Evolutionary conservation across 2,797 vertebrate genomes (phyloP), one percentile per base, ranked within the genome.

Genomic region (Cirrhinus molitorella): DNA sequence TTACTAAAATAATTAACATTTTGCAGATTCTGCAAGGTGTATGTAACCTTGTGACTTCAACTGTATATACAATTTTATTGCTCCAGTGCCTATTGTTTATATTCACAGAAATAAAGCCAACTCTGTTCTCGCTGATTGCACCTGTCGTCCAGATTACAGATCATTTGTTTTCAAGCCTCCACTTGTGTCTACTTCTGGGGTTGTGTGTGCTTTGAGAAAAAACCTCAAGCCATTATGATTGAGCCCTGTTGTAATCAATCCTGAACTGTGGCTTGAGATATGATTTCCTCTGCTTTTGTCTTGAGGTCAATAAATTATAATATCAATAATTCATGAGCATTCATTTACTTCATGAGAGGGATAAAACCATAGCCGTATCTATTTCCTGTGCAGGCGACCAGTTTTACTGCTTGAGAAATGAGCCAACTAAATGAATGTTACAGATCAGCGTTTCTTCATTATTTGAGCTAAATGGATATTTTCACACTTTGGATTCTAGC

Each of bases 271-370:
- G 59, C 81, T 78, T 65, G 47, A 81, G 66, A 84, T 65, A 28
- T 79, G 71, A 75, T 71, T 83, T 77, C 8, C 66, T 67, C 25
- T 21, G 45, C 65, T 72, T 78, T 74, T 73, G 51, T 81, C 59
- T 80, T 78, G 53, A 88, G 83, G 77, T 57, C 72, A 81, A 84
- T 81, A 81, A 63, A 85, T 78, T 5, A 37, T 47, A 3, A 49
- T 47, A 79, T 79, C 45, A 85, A 84, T 81, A 77, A 83, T 85
- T 83, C 71, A 80, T 87, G 71, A 83, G 70, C 28, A 23, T 65
- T 72, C 59, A 76, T 63, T 87, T 34, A 73, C 71, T 83, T 83
- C 53, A 53, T 75, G n/a, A 31, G 23, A 61, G 17, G 65, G 57
- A 84, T 84, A 72, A 45, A 65, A 70, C 61, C 21, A 9, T 51